Evolutionary conservation across 1,140 invertebrate genomes (phyloP).

Genomic region (Drosophila mojavensis): DNA sequence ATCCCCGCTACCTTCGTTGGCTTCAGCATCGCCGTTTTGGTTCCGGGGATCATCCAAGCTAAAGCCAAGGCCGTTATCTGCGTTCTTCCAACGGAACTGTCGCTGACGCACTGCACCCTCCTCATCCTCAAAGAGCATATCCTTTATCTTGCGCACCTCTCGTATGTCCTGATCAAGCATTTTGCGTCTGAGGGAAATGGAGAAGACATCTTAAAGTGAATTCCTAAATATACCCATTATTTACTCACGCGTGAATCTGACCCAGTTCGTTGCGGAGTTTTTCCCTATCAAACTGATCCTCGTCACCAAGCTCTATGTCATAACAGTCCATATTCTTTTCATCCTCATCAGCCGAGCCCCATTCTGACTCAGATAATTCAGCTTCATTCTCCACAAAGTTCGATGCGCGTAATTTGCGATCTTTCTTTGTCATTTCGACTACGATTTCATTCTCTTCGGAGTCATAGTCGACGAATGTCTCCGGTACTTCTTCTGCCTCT

Average conservation of each 20-base stretch:
- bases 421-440: constrained; percentile 84
- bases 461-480: constrained; percentile 87
- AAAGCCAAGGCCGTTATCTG: constrained; percentile 85
- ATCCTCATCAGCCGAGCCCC: constrained; percentile 90
- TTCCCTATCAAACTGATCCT: constrained; percentile 88
- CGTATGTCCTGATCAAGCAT: constrained; percentile 91
- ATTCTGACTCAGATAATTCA: constrained; percentile 92
- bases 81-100: constrained; percentile 91
- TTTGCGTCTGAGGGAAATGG: constrained; percentile 85
- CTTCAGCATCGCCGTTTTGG: constrained; percentile 82
- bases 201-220: background rate
- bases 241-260: constrained; percentile 87
- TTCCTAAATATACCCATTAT: too few species aligned
- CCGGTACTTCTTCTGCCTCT: constrained; percentile 82
- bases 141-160: constrained; percentile 89
- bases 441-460: constrained; percentile 89
- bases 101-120: constrained; percentile 89
- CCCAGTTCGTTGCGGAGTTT: constrained; percentile 87
- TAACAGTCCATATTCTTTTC: constrained; percentile 88
- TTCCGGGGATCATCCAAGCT: constrained; percentile 69
- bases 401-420: constrained; percentile 84
- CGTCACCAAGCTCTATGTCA: constrained; percentile 89
- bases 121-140: constrained; percentile 92
- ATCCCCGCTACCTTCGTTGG: constrained; percentile 85
- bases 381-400: constrained; percentile 93